Base-by-base conservation (phyloP, 2,888 invertebrate species). In the Caenorhabditis angaria region DNA sequence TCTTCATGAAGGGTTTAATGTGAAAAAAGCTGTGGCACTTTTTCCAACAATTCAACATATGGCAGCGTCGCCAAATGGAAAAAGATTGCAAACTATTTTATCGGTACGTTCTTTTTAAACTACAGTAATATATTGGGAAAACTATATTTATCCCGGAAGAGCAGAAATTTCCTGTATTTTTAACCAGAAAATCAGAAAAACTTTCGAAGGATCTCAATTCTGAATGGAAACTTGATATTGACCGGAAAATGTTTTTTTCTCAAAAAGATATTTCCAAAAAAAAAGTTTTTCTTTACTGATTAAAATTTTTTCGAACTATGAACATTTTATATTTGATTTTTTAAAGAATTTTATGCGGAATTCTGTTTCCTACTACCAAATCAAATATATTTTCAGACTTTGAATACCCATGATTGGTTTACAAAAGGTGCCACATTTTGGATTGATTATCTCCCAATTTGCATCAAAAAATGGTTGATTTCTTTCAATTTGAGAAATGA, bases 1-100 rank as follows among this genome's bases (percentile, higher is more conserved):
- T 25, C 59, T 81, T 6, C 58, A 70, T 25, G 73, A 70, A 4
- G 81, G 79, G 41, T 80, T 73, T 56, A 60, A 75, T 61, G 70
- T 83, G 35, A 56, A 58, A 48, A 80, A 74, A 22, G 81, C 78
- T 1, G 70, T 84, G 41, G 83, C 76, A 1, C 66, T 85, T 22
- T 85, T 85, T 62, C 85, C 85, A 1, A 84, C 85, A 2, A 67
- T 85, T 18, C 82, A 81, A 53, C 64, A 80, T n/a, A 85, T 85
- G 84, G 82, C 83, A 8, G 66, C 64, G 1, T 78, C 82, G 2
- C 83, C 84, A 0, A 83, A 83, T 71, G 84, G 84, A n/a, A 61
- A 65, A n/a, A 65, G 78, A 48, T 58, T 83, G 24, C 24, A 22
- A 50, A 53, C 10, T 10, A 14, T 51, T 51, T 51, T 53, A 24